A percentile compares a stretch with the other conserved stretches of the same genome.
These are phyloP conservation scores for Acanthosepion pharaonis DNA, from an alignment of 2,888 invertebrate species.

Conservation along the genomic window DNA sequence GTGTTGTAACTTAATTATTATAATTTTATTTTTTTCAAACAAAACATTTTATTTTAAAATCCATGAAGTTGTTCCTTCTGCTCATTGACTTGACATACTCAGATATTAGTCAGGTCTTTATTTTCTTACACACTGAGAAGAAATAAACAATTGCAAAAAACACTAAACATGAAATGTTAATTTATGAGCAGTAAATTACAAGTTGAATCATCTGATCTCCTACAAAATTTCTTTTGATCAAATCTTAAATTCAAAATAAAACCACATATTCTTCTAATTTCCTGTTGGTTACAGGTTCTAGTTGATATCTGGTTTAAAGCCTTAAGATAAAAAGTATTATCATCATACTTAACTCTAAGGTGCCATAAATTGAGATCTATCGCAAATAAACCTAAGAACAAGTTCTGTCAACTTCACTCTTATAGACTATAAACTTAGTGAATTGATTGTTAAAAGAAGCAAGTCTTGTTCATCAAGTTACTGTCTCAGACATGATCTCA, in stretches of 20 bases:
- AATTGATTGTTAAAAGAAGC: neutral
- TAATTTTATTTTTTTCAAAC: too few species aligned
- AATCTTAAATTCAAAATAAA: too few species aligned
- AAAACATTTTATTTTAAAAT: neutral
- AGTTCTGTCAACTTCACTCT: neutral
- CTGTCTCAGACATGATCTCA: neutral
- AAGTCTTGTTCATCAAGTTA: neutral
- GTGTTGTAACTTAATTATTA: neutral
- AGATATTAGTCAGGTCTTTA: neutral
- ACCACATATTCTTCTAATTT: too few species aligned
- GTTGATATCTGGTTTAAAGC: too few species aligned
- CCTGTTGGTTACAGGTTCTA: too few species aligned
- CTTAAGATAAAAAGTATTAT: too few species aligned
- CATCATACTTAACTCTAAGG: too few species aligned
- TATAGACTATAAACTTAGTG: neutral
- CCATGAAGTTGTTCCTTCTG: neutral
- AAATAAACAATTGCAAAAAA: neutral
- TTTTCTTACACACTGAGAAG: neutral
- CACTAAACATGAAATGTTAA: neutral
- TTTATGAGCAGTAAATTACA: neutral
- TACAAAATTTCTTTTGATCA: neutral
- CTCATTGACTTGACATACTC: neutral
- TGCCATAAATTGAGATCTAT: too few species aligned
- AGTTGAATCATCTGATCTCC: neutral
- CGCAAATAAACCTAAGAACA: neutral